Conservation (phyloP, 2,113 vertebrate species). For the Mirounga angustirostris region DNA sequence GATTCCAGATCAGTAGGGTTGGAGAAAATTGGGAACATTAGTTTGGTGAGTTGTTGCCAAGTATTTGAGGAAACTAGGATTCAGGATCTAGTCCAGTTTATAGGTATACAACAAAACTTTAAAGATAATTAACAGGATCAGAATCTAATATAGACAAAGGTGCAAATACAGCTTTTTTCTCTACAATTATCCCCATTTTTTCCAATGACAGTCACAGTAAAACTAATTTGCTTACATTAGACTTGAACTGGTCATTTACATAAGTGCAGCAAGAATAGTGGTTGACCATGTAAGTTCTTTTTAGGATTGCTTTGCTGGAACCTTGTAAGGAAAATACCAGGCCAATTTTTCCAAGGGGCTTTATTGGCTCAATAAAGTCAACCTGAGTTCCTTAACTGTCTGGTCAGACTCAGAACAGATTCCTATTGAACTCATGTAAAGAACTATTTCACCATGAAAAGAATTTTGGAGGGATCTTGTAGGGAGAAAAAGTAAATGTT, state of each 20-base stretch:
- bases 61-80: background rate
- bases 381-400: background rate
- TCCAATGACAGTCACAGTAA: background rate
- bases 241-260: background rate
- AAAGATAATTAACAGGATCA: background rate
- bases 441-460: background rate
- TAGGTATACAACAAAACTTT: background rate
- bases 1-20: background rate
- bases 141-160: background rate
- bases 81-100: background rate
- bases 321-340: background rate
- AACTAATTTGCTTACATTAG: background rate
- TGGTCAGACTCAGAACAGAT: background rate
- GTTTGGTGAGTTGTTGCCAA: background rate
- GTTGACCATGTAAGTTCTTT: background rate
- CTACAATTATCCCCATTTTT: background rate
- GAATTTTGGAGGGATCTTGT: background rate
- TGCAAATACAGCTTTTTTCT: background rate
- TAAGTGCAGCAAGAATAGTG: background rate
- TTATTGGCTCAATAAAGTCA: background rate
- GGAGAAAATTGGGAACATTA: background rate
- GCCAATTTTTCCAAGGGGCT: background rate
- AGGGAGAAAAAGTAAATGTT: background rate
- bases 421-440: background rate
- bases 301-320: background rate